A percentile compares a stretch with the other conserved stretches of the same genome.
phyloP scores from a whole-genome alignment of 2,888 invertebrate genomes.

The Melitaea athalia region DNA sequence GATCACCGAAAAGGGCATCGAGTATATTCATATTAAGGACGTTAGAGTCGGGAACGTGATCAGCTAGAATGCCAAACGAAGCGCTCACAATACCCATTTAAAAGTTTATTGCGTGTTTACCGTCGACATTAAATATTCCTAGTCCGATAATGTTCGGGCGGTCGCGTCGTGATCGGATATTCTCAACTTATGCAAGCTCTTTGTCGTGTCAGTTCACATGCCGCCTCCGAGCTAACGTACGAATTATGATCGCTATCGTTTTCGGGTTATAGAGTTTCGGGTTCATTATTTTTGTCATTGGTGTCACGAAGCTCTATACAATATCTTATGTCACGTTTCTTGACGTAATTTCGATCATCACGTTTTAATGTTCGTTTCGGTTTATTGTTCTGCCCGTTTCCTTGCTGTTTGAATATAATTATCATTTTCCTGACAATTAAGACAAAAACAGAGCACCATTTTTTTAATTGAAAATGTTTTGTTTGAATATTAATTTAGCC shows the following conservation, averaged over 20 bases:
- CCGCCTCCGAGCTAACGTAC: constrained; percentile 44
- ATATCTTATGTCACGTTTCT: constrained; percentile 62
- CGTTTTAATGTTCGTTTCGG: constrained; percentile 37
- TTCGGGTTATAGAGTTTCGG: constrained; percentile 55
- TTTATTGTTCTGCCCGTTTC: neutral
- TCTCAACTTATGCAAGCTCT: constrained; percentile 64
- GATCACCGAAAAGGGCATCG: neutral
- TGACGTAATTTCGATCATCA: constrained; percentile 64
- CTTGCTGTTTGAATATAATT: neutral
- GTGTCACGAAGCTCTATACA: constrained; percentile 58
- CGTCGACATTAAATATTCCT: constrained; percentile 50
- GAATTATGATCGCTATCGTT: constrained; percentile 57
- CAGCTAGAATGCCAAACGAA: constrained; percentile 1
- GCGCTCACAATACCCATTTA: constrained; percentile 11
- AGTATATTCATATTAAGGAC: constrained; percentile 1
- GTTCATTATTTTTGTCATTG: constrained; percentile 66
- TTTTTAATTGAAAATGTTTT: neutral
- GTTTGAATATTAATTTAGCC: neutral
- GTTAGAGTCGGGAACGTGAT: neutral
- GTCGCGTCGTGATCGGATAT: constrained; percentile 65
- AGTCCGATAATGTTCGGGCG: constrained; percentile 55
- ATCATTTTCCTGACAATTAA: neutral
- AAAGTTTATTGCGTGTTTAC: constrained; percentile 62
- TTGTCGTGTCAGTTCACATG: constrained; percentile 58
- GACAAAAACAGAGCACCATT: neutral